A percentile compares a stretch with the other conserved stretches of the same genome.
Conservation (phyloP, 2,888 invertebrate species). For the Euclidia mi region DNA sequence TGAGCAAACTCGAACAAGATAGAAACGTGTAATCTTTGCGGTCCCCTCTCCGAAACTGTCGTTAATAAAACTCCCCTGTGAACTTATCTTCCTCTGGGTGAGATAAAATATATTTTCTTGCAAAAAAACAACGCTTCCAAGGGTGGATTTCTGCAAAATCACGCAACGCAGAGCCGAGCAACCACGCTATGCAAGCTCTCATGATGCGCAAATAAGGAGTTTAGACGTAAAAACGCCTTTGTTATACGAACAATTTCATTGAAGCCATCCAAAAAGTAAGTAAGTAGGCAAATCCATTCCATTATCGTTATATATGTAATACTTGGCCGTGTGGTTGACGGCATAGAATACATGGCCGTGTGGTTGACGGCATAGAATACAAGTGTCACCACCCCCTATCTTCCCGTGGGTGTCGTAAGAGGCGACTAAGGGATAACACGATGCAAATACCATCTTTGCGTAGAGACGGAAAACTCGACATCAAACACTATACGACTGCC, state of each 20-base stretch:
- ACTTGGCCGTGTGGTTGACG: no score
- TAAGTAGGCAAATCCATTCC: no score
- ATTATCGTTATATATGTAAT: no score
- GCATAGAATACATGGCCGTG: no score
- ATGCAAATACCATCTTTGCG: no score
- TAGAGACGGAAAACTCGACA: no score
- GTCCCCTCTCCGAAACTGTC: conserved; percentile 76
- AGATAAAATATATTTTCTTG: conserved; percentile 77
- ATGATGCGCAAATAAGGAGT: conserved; percentile 44
- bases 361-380: no score
- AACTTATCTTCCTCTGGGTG: conserved; percentile 76
- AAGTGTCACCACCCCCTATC: no score
- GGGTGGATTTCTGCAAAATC: conserved; percentile 65
- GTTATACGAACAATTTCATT: conserved; percentile 10
- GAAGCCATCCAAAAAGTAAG: no score
- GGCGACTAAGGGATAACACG: no score
- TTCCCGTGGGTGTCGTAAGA: no score
- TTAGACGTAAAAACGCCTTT: conserved; percentile 19
- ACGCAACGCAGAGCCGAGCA: conserved; percentile 42
- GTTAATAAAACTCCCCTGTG: conserved; percentile 81
- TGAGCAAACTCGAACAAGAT: conserved; percentile 72
- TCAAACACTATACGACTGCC: no score
- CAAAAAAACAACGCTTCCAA: conserved; percentile 70
- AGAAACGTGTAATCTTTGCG: conserved; percentile 74
- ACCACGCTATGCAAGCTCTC: conserved; percentile 22